These are phyloP conservation scores for Drosophila mayaguana DNA, from an alignment of 2,888 invertebrate genomes.

Conservation along the genomic window DNA sequence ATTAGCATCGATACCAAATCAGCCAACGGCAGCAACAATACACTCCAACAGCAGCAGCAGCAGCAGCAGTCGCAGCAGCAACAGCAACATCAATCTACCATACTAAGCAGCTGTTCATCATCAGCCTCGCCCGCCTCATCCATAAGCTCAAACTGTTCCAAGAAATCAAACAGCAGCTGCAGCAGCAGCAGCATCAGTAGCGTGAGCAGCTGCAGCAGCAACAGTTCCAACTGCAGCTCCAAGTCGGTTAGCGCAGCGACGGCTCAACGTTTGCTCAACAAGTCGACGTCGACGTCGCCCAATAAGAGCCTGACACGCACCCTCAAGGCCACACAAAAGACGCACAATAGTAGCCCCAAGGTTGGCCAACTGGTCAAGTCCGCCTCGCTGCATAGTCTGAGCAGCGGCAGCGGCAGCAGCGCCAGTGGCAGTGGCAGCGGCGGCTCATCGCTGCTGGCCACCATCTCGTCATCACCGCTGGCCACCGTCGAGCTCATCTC, in stretches of 20 bases:
- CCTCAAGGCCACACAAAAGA: constrained; percentile 71
- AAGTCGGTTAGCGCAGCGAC: constrained; percentile 56
- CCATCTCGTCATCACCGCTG: constrained; percentile 82
- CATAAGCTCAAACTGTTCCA: constrained; percentile 81
- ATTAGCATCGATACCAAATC: constrained; percentile 69
- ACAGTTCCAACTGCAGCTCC: constrained; percentile 55
- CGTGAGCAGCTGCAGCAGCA: constrained; percentile 55
- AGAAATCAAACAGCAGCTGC: constrained; percentile 73
- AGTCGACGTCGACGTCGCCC: constrained; percentile 66
- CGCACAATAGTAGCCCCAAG: constrained; percentile 59
- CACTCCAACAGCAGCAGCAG: constrained; percentile 68
- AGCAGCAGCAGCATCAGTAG: constrained; percentile 64
- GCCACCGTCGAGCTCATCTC: constrained; percentile 83
- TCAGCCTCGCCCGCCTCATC: constrained; percentile 83
- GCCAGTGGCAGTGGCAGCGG: constrained; percentile 53
- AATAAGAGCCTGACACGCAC: constrained; percentile 70
- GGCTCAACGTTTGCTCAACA: constrained; percentile 67
- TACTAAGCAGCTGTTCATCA: constrained; percentile 67
- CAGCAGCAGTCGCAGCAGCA: constrained; percentile 52
- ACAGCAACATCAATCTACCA: constrained; percentile 64
- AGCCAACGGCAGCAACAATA: constrained; percentile 68
- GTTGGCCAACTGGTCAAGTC: constrained; percentile 79
- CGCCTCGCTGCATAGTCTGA: constrained; percentile 78
- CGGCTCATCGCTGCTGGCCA: constrained; percentile 81
- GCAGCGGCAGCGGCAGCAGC: constrained; percentile 69